A percentile compares a stretch with the other conserved stretches of the same genome.
Evolutionary conservation across 1,140 invertebrate genomes (phyloP).

Genomic region (Cyrtorhinus lividipennis): DNA sequence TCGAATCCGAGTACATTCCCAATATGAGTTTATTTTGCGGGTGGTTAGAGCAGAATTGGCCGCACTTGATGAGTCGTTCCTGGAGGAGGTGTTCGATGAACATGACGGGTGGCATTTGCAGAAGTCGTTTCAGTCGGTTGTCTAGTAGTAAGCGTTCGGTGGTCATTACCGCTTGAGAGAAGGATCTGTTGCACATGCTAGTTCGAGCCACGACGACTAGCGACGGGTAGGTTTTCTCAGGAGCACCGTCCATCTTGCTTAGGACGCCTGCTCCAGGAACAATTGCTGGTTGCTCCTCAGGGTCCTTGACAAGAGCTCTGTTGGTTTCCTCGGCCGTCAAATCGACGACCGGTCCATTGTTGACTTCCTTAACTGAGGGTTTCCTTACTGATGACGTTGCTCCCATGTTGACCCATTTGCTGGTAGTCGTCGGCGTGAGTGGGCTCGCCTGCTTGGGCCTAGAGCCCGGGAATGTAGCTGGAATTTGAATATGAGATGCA

Average conservation of each 20-base stretch:
- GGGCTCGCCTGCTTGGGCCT: not conserved
- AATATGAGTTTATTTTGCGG: slow-evolving; percentile 47
- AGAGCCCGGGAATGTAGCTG: too few species aligned
- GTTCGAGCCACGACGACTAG: slow-evolving; percentile 58
- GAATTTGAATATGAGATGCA: too few species aligned
- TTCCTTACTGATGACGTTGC: not conserved
- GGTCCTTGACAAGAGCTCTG: not conserved
- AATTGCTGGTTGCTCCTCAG: not conserved
- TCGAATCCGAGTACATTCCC: slow-evolving; percentile 68
- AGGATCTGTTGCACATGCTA: slow-evolving; percentile 50
- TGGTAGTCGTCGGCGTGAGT: not conserved
- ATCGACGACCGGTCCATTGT: not conserved
- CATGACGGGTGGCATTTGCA: slow-evolving; percentile 60
- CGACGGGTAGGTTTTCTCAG: slow-evolving; percentile 58
- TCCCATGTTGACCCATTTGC: not conserved
- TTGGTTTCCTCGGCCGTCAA: not conserved
- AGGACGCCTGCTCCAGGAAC: not conserved
- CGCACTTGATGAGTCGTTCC: slow-evolving; percentile 57
- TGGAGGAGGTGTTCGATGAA: slow-evolving; percentile 82
- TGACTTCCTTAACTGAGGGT: not conserved
- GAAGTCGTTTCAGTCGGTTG: slow-evolving; percentile 59
- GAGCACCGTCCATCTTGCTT: not conserved
- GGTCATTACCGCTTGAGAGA: slow-evolving; percentile 27
- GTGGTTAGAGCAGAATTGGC: slow-evolving; percentile 58
- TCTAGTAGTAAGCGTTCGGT: slow-evolving; percentile 35